phyloP scores from a whole-genome alignment of 2,113 vertebrate genomes.

The Strix aluco region DNA sequence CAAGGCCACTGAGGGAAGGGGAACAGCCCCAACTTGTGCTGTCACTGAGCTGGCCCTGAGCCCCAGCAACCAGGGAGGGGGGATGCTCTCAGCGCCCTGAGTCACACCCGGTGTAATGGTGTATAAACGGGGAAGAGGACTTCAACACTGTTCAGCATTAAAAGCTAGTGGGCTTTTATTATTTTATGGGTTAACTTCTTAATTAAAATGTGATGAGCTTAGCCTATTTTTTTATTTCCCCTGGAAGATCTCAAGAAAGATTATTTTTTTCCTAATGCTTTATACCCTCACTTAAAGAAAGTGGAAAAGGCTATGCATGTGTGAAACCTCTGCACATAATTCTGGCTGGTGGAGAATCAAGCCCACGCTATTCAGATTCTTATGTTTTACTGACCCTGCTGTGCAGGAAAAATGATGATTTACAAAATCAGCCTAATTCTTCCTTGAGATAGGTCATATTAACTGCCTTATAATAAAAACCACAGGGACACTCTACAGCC shows the following conservation, averaged over 20 bases:
- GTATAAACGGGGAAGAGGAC: not conserved
- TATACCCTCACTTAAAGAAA: not conserved
- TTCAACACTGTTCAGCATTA: not conserved
- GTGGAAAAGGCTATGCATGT: fast-evolving
- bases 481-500: not conserved
- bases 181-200: not conserved
- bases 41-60: not conserved
- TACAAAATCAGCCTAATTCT: conserved; percentile 28
- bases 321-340: not conserved
- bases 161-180: not conserved
- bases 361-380: not conserved
- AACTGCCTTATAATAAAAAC: conserved; percentile 30
- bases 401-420: not conserved
- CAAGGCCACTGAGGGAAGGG: not conserved
- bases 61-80: fast-evolving
- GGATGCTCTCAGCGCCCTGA: not conserved
- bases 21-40: fast-evolving
- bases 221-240: not conserved
- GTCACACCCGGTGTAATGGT: fast-evolving
- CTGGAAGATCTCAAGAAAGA: not conserved
- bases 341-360: not conserved
- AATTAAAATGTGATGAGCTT: not conserved
- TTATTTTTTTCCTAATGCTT: not conserved
- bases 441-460: conserved; percentile 25
- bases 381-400: not conserved